Percentiles rank a stretch among this genome's conserved stretches.
Evolutionary conservation across 2,797 vertebrate species (phyloP).

Genomic region (Cossypha polioptera): DNA sequence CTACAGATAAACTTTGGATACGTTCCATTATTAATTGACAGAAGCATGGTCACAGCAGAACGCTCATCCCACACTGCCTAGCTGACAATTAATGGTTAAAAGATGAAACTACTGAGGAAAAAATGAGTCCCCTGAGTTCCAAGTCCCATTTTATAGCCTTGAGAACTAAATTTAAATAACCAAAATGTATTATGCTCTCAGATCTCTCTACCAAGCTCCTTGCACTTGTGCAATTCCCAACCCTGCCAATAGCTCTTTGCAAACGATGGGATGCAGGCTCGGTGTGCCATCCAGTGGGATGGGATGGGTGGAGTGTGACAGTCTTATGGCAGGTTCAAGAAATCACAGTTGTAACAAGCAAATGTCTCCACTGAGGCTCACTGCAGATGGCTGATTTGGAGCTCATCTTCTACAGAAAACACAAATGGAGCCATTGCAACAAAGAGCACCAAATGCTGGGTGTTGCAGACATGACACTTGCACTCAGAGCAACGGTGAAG

Average conservation of each 20-base stretch:
- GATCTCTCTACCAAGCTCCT: neutral
- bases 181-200: slow-evolving; percentile 35
- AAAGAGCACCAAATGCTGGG: neutral
- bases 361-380: neutral
- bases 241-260: neutral
- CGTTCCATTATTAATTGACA: slow-evolving; percentile 70
- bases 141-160: slow-evolving; percentile 34
- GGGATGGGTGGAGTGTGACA: neutral
- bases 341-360: neutral
- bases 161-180: slow-evolving; percentile 52
- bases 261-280: neutral
- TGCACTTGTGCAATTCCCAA: neutral
- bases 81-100: slow-evolving; percentile 65
- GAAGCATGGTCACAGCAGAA: slow-evolving; percentile 56
- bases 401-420: neutral
- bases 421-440: neutral
- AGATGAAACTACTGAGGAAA: slow-evolving; percentile 51
- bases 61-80: neutral
- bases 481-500: neutral
- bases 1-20: slow-evolving; percentile 71
- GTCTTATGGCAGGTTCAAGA: slow-evolving; percentile 14
- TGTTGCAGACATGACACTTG: rapidly evolving
- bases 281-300: neutral
- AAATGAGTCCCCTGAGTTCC: slow-evolving; percentile 28
- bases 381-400: slow-evolving; percentile 13